Base-by-base conservation (phyloP, 1,140 invertebrate genomes). In the Brachionus asplanchnoidis region DNA sequence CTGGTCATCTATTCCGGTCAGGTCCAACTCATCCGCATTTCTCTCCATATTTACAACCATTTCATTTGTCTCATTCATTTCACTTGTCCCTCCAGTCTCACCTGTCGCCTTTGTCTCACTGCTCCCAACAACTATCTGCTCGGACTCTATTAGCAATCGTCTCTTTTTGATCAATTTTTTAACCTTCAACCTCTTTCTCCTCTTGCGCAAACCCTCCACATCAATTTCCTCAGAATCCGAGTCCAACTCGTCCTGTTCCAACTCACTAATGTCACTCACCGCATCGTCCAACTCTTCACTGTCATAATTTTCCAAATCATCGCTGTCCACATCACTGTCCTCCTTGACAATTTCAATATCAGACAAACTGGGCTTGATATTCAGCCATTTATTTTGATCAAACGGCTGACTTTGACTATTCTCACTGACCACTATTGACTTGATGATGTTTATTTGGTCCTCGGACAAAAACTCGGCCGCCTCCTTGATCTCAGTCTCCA, bases 1-100 rank as follows among this genome's bases (percentile, higher is more conserved):
- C 26, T 93, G 92, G 87, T 97, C 95, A 87, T 96, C 95, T 28
- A 96, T 92, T 68, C 93, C 95, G 70, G 93, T 92, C 6, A 95
- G 89, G 87, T 94, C 91, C n/a, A 97, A 89, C 87, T 95, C 94
- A 3, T 93, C 93, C 17, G 68, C 36, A 73, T 73, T 73, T 36
- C 7, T 73, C 40, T 73, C 68, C 9, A 11, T 73, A 40, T 73
- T 73, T 20, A 42, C 32, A 40, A 23, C 32, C 2, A 36, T 36
- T 36, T 36, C 32, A 36, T 6, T 36, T 6, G 32, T 36, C 6
- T 36, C 32, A 28, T 28, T 28, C 26, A 28, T 28, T 28, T 28
- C 26, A 6, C 6, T 36, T 36, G 32, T 36, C 32, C 6, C 32
- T 36, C 1, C 6, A 36, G 32, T 36, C 32, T 36, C 28, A 32